A percentile compares a stretch with the other conserved stretches of the same genome.
Conservation (phyloP, 2,113 vertebrate genomes). For the Chitala chitala region DNA sequence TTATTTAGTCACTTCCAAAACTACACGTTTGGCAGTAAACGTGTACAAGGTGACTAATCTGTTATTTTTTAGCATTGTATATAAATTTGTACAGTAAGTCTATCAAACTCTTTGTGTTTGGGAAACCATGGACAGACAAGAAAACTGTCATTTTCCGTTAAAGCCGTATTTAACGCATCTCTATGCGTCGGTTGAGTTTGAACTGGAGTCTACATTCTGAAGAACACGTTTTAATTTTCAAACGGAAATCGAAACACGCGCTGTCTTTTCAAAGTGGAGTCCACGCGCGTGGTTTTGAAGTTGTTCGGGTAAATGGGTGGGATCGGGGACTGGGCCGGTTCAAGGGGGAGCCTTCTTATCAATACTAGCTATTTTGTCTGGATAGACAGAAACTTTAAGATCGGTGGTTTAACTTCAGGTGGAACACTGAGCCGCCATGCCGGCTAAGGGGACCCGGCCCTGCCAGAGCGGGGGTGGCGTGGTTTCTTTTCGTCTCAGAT, state of each 20-base stretch:
- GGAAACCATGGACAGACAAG: background rate
- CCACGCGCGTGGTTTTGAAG: background rate
- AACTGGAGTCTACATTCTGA: background rate
- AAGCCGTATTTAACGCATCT: no score
- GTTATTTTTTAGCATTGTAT: background rate
- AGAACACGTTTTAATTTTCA: no score
- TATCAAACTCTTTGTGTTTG: slow-evolving; percentile 2
- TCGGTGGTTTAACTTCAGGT: no score
- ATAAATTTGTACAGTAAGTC: background rate
- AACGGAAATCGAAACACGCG: background rate
- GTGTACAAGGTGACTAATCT: background rate
- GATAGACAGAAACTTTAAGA: no score
- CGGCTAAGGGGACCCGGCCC: no score
- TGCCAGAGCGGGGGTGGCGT: no score
- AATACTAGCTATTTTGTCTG: no score
- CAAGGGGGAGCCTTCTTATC: background rate
- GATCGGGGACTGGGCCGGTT: background rate
- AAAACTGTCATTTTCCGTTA: no score
- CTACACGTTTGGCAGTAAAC: background rate
- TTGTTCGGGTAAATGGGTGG: background rate
- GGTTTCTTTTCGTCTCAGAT: no score
- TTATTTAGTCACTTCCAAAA: background rate
- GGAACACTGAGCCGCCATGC: no score
- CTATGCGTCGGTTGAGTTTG: background rate
- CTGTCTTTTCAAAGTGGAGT: background rate